These are phyloP conservation scores for Aleiodes leptofemur DNA, from an alignment of 2,888 invertebrate species.

Conservation along the genomic window DNA sequence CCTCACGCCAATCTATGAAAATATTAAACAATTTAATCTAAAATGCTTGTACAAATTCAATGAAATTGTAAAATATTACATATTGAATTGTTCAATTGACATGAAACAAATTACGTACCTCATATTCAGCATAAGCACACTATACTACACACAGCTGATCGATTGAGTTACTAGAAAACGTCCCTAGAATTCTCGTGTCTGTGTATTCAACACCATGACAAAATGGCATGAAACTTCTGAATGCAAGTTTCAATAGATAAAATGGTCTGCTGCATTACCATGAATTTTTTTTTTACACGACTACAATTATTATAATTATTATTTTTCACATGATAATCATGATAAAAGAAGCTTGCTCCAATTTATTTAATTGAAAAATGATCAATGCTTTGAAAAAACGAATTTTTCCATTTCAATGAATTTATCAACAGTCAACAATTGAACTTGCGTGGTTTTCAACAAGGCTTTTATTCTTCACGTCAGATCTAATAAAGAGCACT, in stretches of 20 bases:
- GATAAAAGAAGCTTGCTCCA: no score
- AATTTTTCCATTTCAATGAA: no score
- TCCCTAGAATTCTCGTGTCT: background rate
- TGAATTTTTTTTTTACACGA: no score
- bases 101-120: slow-evolving; percentile 33
- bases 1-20: background rate
- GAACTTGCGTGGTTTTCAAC: background rate
- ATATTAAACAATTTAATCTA: background rate
- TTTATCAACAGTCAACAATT: slow-evolving; percentile 3
- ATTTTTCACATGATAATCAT: no score
- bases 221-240: background rate
- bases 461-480: background rate
- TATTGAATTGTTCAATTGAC: slow-evolving; percentile 1
- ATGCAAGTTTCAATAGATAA: background rate
- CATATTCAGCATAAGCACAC: slow-evolving; percentile 35
- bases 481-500: background rate
- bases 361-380: no score
- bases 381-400: no score
- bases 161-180: slow-evolving; percentile 8
- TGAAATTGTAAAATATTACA: background rate
- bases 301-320: no score
- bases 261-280: background rate
- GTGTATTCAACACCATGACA: no score
- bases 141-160: slow-evolving; percentile 40
- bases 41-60: background rate